Conservation (phyloP, 1,140 invertebrate genomes). For the Neodiprion fabricii region DNA sequence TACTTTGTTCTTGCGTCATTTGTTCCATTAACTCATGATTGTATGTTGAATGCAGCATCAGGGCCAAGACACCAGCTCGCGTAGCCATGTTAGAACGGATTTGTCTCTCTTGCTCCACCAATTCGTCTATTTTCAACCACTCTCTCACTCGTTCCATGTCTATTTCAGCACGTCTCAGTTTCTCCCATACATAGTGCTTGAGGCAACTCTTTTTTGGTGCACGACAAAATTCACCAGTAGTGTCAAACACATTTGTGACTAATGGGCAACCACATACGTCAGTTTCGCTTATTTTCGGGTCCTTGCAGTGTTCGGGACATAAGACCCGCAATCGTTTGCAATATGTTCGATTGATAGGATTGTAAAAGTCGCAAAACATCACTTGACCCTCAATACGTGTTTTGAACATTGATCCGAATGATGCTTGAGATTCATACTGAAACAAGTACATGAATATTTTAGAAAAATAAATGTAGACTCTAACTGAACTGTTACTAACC, state of each 20-base stretch:
- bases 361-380: slow-evolving; percentile 99
- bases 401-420: slow-evolving; percentile 93
- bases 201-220: slow-evolving; percentile 90
- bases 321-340: slow-evolving; percentile 95
- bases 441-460: slow-evolving; percentile 36
- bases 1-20: slow-evolving; percentile 59
- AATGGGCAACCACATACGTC: slow-evolving; percentile 93
- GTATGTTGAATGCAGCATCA: slow-evolving; percentile 95
- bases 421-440: slow-evolving; percentile 94
- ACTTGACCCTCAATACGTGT: slow-evolving; percentile 93
- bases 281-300: slow-evolving; percentile 84
- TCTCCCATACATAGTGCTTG: slow-evolving; percentile 96
- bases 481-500: too few species aligned
- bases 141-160: slow-evolving; percentile 80
- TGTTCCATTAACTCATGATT: slow-evolving; percentile 90
- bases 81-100: slow-evolving; percentile 88
- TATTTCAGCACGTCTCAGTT: slow-evolving; percentile 87
- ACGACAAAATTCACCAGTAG: slow-evolving; percentile 83
- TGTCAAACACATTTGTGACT: slow-evolving; percentile 81
- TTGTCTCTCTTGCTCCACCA: slow-evolving; percentile 93
- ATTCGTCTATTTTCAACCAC: slow-evolving; percentile 93
- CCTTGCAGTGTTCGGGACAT: slow-evolving; percentile 98
- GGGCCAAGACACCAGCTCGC: slow-evolving; percentile 86
- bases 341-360: slow-evolving; percentile 88
- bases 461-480: slow-evolving; percentile 17